Percentiles rank a stretch among this genome's conserved stretches.
Evolutionary conservation across 2,797 vertebrate species (phyloP).

Genomic region (Alcedo quadribrachys): DNA sequence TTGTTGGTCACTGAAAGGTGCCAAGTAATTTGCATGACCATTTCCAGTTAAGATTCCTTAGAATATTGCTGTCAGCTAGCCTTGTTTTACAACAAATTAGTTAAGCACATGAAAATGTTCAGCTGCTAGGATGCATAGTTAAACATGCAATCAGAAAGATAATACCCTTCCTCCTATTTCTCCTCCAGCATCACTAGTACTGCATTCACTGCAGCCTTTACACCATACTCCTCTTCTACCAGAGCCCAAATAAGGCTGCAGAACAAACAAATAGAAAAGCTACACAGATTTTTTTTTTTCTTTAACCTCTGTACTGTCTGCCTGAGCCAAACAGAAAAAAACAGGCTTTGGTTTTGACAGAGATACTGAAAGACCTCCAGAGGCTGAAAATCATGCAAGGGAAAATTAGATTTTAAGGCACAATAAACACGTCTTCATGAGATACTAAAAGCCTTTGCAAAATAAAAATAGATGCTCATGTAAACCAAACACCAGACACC

Average conservation of each 20-base stretch:
- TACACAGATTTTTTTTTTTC: neutral
- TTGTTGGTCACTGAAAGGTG: constrained; percentile 25
- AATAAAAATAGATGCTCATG: constrained; percentile 32
- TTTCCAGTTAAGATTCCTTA: constrained; percentile 14
- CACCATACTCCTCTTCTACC: neutral
- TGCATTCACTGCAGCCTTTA: neutral
- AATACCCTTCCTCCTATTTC: neutral
- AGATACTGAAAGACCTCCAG: constrained; percentile 1
- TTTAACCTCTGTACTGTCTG: neutral
- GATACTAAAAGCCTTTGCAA: constrained; percentile 24
- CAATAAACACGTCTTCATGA: constrained; percentile 40
- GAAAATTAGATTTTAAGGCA: constrained; percentile 54
- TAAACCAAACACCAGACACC: constrained; percentile 27
- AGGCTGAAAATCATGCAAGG: constrained; percentile 38
- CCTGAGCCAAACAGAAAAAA: neutral
- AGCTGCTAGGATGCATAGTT: neutral
- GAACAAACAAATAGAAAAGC: neutral
- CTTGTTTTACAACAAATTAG: constrained; percentile 25
- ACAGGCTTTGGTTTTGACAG: neutral
- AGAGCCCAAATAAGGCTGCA: neutral
- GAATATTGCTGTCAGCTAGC: constrained; percentile 1
- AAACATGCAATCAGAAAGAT: neutral
- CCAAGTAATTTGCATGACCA: neutral
- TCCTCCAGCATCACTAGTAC: neutral
- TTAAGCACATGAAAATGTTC: neutral